A percentile compares a stretch with the other conserved stretches of the same genome.
These are phyloP conservation scores for Polyommatus iphigenia DNA, from an alignment of 2,888 invertebrate species.

Conservation along the genomic window DNA sequence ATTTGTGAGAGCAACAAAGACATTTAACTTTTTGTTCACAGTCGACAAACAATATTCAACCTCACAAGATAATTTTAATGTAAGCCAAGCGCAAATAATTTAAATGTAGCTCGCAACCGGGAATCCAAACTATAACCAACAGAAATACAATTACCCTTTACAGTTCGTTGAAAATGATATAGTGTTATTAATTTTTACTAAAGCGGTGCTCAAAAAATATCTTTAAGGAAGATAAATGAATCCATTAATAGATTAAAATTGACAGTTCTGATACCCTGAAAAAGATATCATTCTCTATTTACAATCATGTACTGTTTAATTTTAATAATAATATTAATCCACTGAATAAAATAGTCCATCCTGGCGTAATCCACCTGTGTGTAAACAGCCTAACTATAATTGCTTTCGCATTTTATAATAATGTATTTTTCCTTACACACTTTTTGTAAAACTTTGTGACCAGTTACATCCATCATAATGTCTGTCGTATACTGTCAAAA, in stretches of 20 bases:
- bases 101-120: neutral
- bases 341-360: too few relatives aligned
- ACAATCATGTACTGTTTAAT: too few relatives aligned
- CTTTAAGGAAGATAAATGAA: too few relatives aligned
- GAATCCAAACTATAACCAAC: neutral
- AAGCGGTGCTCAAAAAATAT: neutral
- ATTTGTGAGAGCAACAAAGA: neutral
- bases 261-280: too few relatives aligned
- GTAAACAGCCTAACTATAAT: neutral
- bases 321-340: too few relatives aligned
- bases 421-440: neutral
- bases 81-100: constrained; percentile 19
- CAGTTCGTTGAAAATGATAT: constrained; percentile 1
- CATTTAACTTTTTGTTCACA: neutral
- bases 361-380: neutral
- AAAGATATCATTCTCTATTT: too few relatives aligned
- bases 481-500: constrained; percentile 21
- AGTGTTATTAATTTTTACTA: neutral
- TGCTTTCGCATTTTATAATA: neutral
- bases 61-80: constrained; percentile 12
- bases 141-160: neutral
- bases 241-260: too few relatives aligned
- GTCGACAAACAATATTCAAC: neutral
- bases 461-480: constrained; percentile 15
- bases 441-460: neutral